Evolutionary conservation across 2,888 invertebrate species (phyloP).

Genomic region (Acleris cristana): DNA sequence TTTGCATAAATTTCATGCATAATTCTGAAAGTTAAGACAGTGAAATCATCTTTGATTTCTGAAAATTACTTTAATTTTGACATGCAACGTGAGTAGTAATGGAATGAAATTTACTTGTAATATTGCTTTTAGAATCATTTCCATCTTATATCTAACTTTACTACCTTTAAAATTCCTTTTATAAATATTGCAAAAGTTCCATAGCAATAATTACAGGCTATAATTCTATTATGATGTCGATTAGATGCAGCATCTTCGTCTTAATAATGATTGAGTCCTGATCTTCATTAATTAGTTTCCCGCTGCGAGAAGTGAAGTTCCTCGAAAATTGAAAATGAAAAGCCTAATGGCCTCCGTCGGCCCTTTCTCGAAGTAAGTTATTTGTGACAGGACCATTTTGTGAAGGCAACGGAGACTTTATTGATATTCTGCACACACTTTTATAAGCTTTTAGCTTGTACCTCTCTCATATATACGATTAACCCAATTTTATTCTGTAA

Average conservation of each 20-base stretch:
- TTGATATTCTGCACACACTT: conserved; percentile 1
- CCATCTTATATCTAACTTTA: too few species aligned
- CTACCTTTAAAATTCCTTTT: background rate
- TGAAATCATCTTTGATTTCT: too few species aligned
- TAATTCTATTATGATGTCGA: conserved; percentile 12
- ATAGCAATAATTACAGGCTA: conserved; percentile 12
- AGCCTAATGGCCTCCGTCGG: conserved; percentile 20
- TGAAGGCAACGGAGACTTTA: background rate
- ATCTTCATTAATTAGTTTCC: conserved; percentile 52
- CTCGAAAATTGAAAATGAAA: conserved; percentile 28
- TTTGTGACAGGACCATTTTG: conserved; percentile 9
- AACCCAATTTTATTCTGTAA: too few species aligned
- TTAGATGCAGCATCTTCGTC: conserved; percentile 14
- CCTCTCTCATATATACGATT: too few species aligned
- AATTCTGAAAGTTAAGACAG: too few species aligned
- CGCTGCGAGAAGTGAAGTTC: conserved; percentile 52
- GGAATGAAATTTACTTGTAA: too few species aligned
- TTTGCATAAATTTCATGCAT: too few species aligned
- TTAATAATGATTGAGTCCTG: conserved; percentile 33
- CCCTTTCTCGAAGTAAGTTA: conserved; percentile 13
- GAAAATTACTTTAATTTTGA: too few species aligned
- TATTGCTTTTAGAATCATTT: too few species aligned
- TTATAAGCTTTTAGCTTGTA: too few species aligned
- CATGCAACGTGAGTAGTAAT: too few species aligned
- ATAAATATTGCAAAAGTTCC: background rate